These are phyloP conservation scores for Eupeodes latifasciatus DNA, from an alignment of 2,888 invertebrate species.

Conservation along the genomic window DNA sequence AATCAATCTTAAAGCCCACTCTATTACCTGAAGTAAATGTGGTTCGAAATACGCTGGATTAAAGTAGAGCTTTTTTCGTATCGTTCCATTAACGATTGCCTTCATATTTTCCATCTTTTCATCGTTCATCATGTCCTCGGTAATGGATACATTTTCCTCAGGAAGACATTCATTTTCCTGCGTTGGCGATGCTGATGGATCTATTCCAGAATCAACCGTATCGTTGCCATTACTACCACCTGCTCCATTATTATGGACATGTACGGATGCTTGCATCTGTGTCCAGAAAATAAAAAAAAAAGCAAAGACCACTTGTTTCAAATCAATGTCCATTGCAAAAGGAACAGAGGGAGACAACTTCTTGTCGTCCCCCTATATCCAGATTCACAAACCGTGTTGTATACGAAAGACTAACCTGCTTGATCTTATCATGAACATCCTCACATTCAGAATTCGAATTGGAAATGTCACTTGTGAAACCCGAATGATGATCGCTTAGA, in stretches of 20 bases:
- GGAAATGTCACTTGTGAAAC: conserved; percentile 86
- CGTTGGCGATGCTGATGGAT: conserved; percentile 80
- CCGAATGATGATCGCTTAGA: conserved; percentile 84
- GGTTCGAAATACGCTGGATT: conserved; percentile 97
- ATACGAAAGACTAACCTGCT: conserved; percentile 80
- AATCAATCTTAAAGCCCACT: neutral
- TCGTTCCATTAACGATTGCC: conserved; percentile 88
- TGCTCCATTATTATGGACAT: conserved; percentile 86
- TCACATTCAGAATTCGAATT: conserved; percentile 89
- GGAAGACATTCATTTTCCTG: conserved; percentile 89
- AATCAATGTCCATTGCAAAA: neutral
- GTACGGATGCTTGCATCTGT: conserved; percentile 88
- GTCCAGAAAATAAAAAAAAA: conserved; percentile 59
- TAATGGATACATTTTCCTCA: conserved; percentile 93
- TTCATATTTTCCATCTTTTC: conserved; percentile 88
- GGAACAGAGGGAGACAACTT: neutral
- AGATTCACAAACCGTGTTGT: no score
- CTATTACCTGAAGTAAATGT: conserved; percentile 90
- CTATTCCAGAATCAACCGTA: conserved; percentile 77
- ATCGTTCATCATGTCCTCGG: conserved; percentile 89
- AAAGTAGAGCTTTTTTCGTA: conserved; percentile 92
- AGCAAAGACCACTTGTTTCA: conserved; percentile 15
- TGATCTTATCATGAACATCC: conserved; percentile 79
- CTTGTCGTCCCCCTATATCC: neutral
- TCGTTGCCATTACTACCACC: conserved; percentile 72